Evolutionary conservation across 2,888 invertebrate species (phyloP).

Genomic region (Lomographa bimaculata): DNA sequence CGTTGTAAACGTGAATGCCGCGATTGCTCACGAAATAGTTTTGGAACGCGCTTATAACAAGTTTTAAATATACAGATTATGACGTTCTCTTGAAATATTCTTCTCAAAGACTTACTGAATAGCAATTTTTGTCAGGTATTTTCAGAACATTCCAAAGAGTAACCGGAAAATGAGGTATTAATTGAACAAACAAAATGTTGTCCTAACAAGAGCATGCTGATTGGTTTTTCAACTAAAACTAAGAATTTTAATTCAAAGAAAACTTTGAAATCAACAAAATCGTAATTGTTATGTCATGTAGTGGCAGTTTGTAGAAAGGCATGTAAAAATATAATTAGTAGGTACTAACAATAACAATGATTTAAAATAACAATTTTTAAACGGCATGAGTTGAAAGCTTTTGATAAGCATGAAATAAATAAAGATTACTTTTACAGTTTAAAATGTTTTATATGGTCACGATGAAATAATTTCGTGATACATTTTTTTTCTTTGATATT

Average conservation of each 20-base stretch:
- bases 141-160: no score
- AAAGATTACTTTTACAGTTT: no score
- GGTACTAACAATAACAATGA: conserved; percentile 46
- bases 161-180: conserved; percentile 17
- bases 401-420: conserved; percentile 50
- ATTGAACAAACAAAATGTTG: conserved; percentile 20
- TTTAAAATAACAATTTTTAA: conserved; percentile 36
- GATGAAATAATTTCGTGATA: no score
- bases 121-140: background rate
- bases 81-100: no score
- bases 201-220: conserved; percentile 35
- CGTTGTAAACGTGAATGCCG: no score
- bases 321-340: conserved; percentile 46
- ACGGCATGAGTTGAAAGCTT: conserved; percentile 56
- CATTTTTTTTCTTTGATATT: no score
- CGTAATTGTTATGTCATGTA: conserved; percentile 35
- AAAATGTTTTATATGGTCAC: no score
- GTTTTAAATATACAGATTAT: no score
- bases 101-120: background rate
- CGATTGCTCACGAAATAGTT: no score
- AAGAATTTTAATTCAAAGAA: conserved; percentile 5
- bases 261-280: conserved; percentile 1
- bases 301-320: conserved; percentile 44
- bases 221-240: conserved; percentile 30
- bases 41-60: no score